phyloP scores from a whole-genome alignment of 2,113 vertebrate genomes.

The Sterna hirundo region DNA sequence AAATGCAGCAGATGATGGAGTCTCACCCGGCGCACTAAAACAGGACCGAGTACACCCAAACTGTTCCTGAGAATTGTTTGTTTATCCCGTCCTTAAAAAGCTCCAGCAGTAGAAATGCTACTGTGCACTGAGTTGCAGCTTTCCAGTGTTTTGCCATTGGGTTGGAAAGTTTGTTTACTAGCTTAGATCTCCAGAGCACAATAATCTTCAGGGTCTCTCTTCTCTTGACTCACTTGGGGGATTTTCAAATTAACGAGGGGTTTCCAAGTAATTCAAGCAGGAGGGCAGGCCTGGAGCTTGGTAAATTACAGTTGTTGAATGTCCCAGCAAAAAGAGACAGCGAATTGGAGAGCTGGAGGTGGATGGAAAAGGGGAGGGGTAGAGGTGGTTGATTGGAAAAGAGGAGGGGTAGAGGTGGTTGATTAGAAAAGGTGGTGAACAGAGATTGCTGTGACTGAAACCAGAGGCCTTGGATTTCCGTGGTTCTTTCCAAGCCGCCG shows the following conservation, averaged over 20 bases:
- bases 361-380: not conserved
- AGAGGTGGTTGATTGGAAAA: not conserved
- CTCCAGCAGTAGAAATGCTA: not conserved
- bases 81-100: not conserved
- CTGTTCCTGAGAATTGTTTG: not conserved
- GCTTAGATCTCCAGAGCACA: not conserved
- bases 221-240: not conserved
- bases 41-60: not conserved
- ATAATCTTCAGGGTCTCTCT: not conserved
- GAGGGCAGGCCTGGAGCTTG: not conserved
- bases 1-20: not conserved
- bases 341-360: not conserved
- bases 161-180: not conserved
- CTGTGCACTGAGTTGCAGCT: not conserved
- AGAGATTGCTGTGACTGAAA: not conserved
- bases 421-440: not conserved
- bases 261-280: not conserved
- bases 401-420: not conserved
- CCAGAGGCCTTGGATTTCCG: not conserved
- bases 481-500: not conserved
- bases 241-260: not conserved
- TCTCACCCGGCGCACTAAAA: not conserved
- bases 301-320: not conserved
- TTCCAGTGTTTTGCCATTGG: not conserved
- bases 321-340: not conserved